Percentiles rank a stretch among this genome's conserved stretches.
phyloP scores from a whole-genome alignment of 2,888 invertebrate species.

The Blastobasis lacticolella region DNA sequence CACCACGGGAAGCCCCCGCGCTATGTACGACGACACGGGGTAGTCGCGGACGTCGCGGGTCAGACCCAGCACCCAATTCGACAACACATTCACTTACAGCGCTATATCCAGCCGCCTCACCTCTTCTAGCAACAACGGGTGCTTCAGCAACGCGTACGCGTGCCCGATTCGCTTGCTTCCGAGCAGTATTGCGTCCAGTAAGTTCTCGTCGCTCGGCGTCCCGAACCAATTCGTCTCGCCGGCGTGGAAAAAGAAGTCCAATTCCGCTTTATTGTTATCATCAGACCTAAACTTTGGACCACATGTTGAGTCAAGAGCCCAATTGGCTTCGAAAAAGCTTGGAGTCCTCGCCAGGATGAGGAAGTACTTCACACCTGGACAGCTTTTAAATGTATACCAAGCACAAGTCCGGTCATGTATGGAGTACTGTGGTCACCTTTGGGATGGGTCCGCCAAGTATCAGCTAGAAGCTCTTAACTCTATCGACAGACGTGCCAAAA shows the following conservation, averaged over 20 bases:
- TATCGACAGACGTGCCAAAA: too few species aligned
- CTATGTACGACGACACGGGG: slow-evolving; percentile 78
- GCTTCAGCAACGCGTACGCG: slow-evolving; percentile 82
- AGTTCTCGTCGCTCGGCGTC: slow-evolving; percentile 78
- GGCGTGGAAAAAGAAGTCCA: slow-evolving; percentile 85
- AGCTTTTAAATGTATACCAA: too few species aligned
- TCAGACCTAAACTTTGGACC: slow-evolving; percentile 85
- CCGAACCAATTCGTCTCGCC: slow-evolving; percentile 88
- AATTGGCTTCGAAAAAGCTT: too few species aligned
- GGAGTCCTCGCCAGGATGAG: too few species aligned
- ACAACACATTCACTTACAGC: slow-evolving; percentile 85
- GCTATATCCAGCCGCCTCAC: slow-evolving; percentile 76
- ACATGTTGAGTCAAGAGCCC: too few species aligned
- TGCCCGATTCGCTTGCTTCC: slow-evolving; percentile 86
- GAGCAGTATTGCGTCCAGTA: slow-evolving; percentile 83
- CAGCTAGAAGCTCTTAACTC: too few species aligned
- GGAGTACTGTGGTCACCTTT: too few species aligned
- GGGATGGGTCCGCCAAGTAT: too few species aligned
- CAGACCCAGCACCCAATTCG: slow-evolving; percentile 82
- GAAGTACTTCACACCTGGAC: too few species aligned
- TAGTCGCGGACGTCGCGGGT: slow-evolving; percentile 84
- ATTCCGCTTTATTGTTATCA: slow-evolving; percentile 75
- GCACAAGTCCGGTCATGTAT: too few species aligned
- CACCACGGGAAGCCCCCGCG: slow-evolving; percentile 80
- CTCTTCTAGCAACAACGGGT: slow-evolving; percentile 77